Base-by-base conservation (phyloP, 2,113 vertebrate genomes). In the Psittacula cyanocephala region DNA sequence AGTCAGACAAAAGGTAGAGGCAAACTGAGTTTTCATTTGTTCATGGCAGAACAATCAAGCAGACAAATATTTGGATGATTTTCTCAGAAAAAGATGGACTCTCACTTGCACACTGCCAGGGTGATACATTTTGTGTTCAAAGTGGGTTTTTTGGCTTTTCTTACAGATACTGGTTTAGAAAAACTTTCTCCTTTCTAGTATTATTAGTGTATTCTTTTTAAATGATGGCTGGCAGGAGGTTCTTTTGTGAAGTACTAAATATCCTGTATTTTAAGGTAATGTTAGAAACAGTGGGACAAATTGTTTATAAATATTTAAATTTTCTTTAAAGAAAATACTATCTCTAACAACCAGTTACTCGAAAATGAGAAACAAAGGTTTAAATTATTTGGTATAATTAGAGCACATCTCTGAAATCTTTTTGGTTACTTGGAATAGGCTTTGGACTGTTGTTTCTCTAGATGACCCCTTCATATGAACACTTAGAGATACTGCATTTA, bases 1-100 rank as follows among this genome's bases (percentile, higher is more conserved):
- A 98, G 98, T 99, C 70, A 97, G 99, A 70, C 99, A 99, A 93
- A 99, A 99, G 99, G 99, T 99, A 96, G 63, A 80, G 75, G 23
- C 41, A 49, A 77, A 65, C 3, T 46, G n/a, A 76, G 7, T 76
- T 37, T 50, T 49, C 11, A 14, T 37, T 77, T n/a, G 15, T 3
- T 81, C 0, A 0, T 37, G 65, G 59, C 60, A 80, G 47, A 82
- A 8, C 10, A 35, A 9, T 6, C 20, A 71, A 15, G 39, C 3
- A 4, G 41, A 44, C 28, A 71, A 63, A 55, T 11, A 27, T 37
- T 19, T 75, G 77, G 12, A 17, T 63, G 9, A 4, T 19, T 67
- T 77, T 27, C 17, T 83, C 50, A 28, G 35, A 1, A 72, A 19
- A 44, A 57, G n/a, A 12, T n/a, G 11, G 25, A 6, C 39, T 65